Base-by-base conservation (phyloP, 2,888 invertebrate genomes). In the Leptogaster cylindrica region DNA sequence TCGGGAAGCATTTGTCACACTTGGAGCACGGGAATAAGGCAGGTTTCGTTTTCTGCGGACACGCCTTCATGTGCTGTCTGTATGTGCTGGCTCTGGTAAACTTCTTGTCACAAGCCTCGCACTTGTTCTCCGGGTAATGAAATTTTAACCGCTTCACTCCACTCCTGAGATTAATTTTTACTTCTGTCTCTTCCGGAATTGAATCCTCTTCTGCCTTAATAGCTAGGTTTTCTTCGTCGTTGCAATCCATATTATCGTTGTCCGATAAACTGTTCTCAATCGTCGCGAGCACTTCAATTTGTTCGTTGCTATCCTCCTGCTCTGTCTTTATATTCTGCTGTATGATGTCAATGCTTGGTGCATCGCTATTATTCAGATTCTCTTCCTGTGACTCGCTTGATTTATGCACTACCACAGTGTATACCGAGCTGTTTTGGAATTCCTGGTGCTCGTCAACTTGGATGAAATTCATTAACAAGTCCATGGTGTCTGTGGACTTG, bases 1-100 rank as follows among this genome's bases (percentile, higher is more conserved):
- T 71, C 44, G 70, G 66, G 65, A 73, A 73, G 16, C 64, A 61
- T 68, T 72, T 70, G 2, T 66, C 50, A 50, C 73, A 73, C n/a
- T 66, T 61, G 5, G 63, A 27, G 23, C 73, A 73, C 7, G 36
- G 14, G 23, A 23, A 64, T 2, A 31, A 12, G 7, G 18, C 20
- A 12, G 44, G 28, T n/a, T 46, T 28, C 18, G 18, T 25, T n/a
- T 12, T 2, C 8, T 8, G n/a, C 2, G 46, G 23, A 10, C 46
- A 46, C 10, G 31, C 33, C 36, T 48, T 33, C 14, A 48, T 8
- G 14, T 69, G 69, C 23, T 44, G 16, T 7, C 18, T 44, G 8
- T 50, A 31, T n/a, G 18, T 28, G 16, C 33, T 46, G 8, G 31
- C 28, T 12, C 55, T 55, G 14, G 50, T 10, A 23, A 66, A 69